Percentiles rank a stretch among this genome's conserved stretches.
Evolutionary conservation across 2,797 vertebrate genomes (phyloP).

Genomic region (Falco biarmicus): DNA sequence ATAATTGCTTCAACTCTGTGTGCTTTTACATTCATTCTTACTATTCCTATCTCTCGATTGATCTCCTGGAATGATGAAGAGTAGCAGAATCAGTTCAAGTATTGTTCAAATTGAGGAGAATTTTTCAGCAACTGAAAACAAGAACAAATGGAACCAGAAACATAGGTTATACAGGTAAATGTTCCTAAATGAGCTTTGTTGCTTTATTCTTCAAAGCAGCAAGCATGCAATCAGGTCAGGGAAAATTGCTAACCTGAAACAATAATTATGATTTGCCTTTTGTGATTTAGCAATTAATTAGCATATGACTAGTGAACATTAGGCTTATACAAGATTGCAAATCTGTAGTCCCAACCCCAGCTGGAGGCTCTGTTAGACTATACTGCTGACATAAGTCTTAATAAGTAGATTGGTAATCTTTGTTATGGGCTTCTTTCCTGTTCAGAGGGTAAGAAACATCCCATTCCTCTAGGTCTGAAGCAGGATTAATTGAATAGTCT

Average conservation of each 20-base stretch:
- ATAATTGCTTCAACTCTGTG: background rate
- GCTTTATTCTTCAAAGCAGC: conserved; percentile 40
- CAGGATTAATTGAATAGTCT: conserved; percentile 84
- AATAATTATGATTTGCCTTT: conserved; percentile 63
- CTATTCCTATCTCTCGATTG: background rate
- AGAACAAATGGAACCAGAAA: background rate
- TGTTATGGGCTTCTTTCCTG: conserved; percentile 64
- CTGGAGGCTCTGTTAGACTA: conserved; percentile 40
- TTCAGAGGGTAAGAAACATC: conserved; percentile 68
- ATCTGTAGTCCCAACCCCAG: conserved; percentile 47
- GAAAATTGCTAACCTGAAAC: conserved; percentile 48
- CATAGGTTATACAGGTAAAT: conserved; percentile 10
- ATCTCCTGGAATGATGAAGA: background rate
- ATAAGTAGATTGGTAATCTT: conserved; percentile 57
- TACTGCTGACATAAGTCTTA: conserved; percentile 52
- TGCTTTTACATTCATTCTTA: background rate
- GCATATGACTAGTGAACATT: conserved; percentile 40
- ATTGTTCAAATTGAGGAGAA: background rate
- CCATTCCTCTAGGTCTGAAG: conserved; percentile 70
- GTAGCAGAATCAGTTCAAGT: background rate
- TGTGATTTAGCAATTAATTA: conserved; percentile 67
- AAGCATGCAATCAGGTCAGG: conserved; percentile 46
- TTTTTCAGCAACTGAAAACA: background rate
- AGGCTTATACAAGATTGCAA: conserved; percentile 35
- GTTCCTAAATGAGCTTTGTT: conserved; percentile 17